Conservation (phyloP, 1,140 invertebrate genomes). For the Cepaea nemoralis region DNA sequence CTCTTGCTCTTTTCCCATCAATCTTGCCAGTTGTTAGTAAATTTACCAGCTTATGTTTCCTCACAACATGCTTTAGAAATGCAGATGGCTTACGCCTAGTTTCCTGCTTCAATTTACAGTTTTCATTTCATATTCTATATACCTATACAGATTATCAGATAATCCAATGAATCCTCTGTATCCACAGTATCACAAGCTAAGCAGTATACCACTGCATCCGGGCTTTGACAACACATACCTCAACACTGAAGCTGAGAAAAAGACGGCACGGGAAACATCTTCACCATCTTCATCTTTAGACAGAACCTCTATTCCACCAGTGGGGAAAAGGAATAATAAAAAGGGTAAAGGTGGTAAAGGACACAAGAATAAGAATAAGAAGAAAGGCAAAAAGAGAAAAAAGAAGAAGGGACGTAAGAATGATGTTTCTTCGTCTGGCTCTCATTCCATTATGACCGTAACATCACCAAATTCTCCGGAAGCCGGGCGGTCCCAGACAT, state of each 20-base stretch:
- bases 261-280: slow-evolving; percentile 16
- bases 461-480: not conserved
- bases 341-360: slow-evolving; percentile 47
- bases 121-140: too few species aligned
- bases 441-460: not conserved
- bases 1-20: too few species aligned
- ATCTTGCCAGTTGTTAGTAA: too few species aligned
- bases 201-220: slow-evolving; percentile 18
- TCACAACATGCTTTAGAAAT: too few species aligned
- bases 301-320: slow-evolving; percentile 9
- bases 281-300: slow-evolving; percentile 33
- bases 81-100: too few species aligned
- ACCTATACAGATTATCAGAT: too few species aligned
- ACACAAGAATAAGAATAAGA: slow-evolving; percentile 48
- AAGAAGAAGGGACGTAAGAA: slow-evolving; percentile 36
- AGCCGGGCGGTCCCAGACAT: not conserved
- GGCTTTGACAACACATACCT: slow-evolving; percentile 54
- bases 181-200: slow-evolving; percentile 44
- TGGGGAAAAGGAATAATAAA: slow-evolving; percentile 48
- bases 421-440: slow-evolving; percentile 24
- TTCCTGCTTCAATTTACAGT: too few species aligned
- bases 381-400: slow-evolving; percentile 45
- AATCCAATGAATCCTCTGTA: not conserved
- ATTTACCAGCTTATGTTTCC: too few species aligned
- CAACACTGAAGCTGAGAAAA: slow-evolving; percentile 53